phyloP scores from a whole-genome alignment of 2,797 vertebrate species.

The Gephyroberyx darwinii region DNA sequence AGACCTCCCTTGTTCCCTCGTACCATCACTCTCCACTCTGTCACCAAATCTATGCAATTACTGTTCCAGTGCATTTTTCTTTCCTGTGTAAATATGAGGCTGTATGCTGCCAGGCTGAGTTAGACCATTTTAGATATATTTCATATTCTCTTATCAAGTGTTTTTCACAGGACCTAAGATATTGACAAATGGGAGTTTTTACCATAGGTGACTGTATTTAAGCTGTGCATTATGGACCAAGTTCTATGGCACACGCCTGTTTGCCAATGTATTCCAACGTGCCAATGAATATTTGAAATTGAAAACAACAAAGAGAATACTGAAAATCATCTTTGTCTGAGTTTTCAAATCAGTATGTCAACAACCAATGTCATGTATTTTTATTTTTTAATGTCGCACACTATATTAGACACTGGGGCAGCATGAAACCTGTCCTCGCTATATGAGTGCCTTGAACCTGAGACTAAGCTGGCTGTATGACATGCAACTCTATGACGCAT shows the following conservation, averaged over 20 bases:
- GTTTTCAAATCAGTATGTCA: slow-evolving; percentile 30
- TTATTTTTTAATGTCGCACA: slow-evolving; percentile 17
- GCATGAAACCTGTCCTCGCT: slow-evolving; percentile 26
- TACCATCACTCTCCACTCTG: not conserved
- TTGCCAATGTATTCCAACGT: slow-evolving; percentile 66
- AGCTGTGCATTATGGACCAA: slow-evolving; percentile 64
- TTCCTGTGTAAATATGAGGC: slow-evolving; percentile 56
- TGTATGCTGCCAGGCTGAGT: slow-evolving; percentile 31
- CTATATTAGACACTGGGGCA: not conserved
- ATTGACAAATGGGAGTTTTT: slow-evolving; percentile 29
- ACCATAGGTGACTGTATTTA: slow-evolving; percentile 27
- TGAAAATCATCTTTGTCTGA: not conserved
- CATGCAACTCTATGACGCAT: slow-evolving; percentile 26
- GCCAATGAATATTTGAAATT: slow-evolving; percentile 56
- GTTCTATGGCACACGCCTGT: slow-evolving; percentile 58
- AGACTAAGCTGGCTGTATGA: slow-evolving; percentile 44
- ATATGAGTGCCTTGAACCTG: slow-evolving; percentile 74
- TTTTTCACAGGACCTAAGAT: slow-evolving; percentile 11
- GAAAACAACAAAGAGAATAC: slow-evolving; percentile 5
- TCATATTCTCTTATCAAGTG: slow-evolving; percentile 25
- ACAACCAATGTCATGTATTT: slow-evolving; percentile 26
- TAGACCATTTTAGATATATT: slow-evolving; percentile 5
- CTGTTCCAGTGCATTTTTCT: slow-evolving; percentile 33
- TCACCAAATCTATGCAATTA: slow-evolving; percentile 77
- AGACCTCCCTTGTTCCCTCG: slow-evolving; percentile 4